phyloP scores from a whole-genome alignment of 30 jellyfish, hydroid and myxozoan species.

The Aurelia aurita region DNA sequence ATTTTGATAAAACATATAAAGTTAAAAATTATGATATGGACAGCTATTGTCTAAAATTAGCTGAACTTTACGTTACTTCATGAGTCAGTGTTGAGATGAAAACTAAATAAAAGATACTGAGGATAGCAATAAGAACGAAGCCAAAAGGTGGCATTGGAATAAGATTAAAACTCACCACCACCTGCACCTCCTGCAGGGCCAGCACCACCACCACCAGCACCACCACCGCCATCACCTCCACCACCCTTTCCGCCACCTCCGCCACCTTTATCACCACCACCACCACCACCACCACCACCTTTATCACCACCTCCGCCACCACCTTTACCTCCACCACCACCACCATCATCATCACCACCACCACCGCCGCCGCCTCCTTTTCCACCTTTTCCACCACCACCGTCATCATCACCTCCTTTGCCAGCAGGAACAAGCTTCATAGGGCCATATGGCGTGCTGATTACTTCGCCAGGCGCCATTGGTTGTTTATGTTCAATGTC shows the following conservation, averaged over 20 bases:
- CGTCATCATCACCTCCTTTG: constrained; percentile 81
- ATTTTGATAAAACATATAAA: too few species aligned
- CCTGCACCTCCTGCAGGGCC: constrained; percentile 49
- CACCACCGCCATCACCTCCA: constrained; percentile 66
- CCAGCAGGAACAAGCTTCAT: constrained; percentile 97
- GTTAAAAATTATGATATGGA: too few species aligned
- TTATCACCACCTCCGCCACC: constrained; percentile 73
- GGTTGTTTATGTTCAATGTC: constrained; percentile 82
- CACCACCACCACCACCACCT: constrained; percentile 72
- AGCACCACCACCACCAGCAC: constrained; percentile 28
- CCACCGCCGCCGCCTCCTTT: constrained; percentile 79
- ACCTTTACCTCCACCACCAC: constrained; percentile 65
- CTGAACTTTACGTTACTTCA: too few species aligned
- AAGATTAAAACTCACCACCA: constrained; percentile 8
- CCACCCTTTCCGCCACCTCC: constrained; percentile 59
- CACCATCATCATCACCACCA: constrained; percentile 74
- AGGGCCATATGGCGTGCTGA: constrained; percentile 95
- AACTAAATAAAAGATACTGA: too few species aligned
- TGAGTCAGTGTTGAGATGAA: too few species aligned
- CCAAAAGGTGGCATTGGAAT: too few species aligned
- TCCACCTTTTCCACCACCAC: constrained; percentile 84
- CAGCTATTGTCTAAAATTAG: too few species aligned
- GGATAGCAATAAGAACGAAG: too few species aligned
- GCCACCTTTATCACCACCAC: constrained; percentile 77
- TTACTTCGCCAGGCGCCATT: constrained; percentile 87